Evolutionary conservation across 2,888 invertebrate species (phyloP), one percentile per base, ranked within the genome.

Genomic region (Cantharis nigra): DNA sequence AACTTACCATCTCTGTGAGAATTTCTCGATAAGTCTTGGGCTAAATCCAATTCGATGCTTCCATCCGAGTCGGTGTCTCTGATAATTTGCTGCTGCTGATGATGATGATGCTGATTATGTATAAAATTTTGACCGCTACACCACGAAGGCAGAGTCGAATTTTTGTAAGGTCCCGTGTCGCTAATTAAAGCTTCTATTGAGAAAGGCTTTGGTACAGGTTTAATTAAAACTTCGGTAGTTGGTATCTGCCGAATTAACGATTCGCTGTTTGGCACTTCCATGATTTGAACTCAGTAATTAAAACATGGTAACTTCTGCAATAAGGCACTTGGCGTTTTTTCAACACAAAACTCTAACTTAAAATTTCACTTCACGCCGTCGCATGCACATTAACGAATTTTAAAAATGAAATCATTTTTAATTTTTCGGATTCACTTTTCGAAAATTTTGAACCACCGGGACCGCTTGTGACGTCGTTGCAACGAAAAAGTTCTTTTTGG

Each of bases 121-220:
- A 74, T 63, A 30, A 30, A 78, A 67, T 49, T 65, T n/a, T 70
- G 70, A 65, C 80, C 69, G 65, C 73, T 9, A 70, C 77, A 76
- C 75, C 81, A 81, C 23, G 83, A 81, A 33, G 82, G 74, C 1
- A 74, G 63, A n/a, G 83, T 78, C 71, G 80, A 82, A 75, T 75
- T 76, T 70, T 83, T 85, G 79, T 80, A 85, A 11, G 87, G 86
- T 11, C 85, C 86, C 78, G 85, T 85, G 78, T 88, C 88, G 82
- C 89, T 87, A 84, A 92, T 92, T 26, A 92, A 83, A 1, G 92
- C 92, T 86, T 92, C 92, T 69, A 92, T 92, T 0, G 92, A 91
- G 85, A 92, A 92, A 1, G 92, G 91, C 82, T 90, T 91, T 3
- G 92, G 92, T 71, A 90, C 89, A 3, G 88, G 85, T 82, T 87